Evolutionary conservation across 2,113 vertebrate species (phyloP), one percentile per base, ranked within the genome.

Genomic region (Pseudorhombus dupliciocellatus): DNA sequence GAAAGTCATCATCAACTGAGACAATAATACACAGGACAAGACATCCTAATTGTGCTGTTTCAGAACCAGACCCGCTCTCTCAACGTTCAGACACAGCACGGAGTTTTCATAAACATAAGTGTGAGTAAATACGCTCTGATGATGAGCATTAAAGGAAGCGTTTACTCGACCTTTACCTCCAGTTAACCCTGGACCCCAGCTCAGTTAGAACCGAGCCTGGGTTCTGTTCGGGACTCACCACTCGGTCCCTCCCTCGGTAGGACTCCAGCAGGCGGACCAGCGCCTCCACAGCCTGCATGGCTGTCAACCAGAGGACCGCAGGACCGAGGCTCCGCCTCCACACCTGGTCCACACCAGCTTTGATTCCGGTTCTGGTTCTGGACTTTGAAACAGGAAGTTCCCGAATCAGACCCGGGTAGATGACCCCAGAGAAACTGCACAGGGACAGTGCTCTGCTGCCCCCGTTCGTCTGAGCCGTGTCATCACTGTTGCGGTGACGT

Each of bases 201-300:
- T 46, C n/a, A n/a, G n/a, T n/a, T n/a, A n/a, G n/a, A n/a, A n/a
- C n/a, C n/a, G n/a, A n/a, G n/a, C n/a, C n/a, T n/a, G 10, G 34
- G 34, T 37, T 10, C 34, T 10, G 34, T 37, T 16, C 1, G 21
- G 2, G 52, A 93, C 96, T 96, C 88, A 97, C 96, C 89, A 94
- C 88, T 87, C 96, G 95, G 82, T 98, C 97, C 52, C 97, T 94
- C 18, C 95, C 96, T 79, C 97, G 91, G 88, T 97, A 94, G 0
- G 95, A 94, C 87, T 99, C 97, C 76, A 98, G 84, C 21, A 89
- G 63, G 0, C 89, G 81, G 3, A 94, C 92, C 22, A 96, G 73
- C 5, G 85, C 75, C 61, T 88, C 20, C 69, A 97, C 22, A 73
- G 84, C 53, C 88, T 92, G 94, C 95, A 96, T 96, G 77, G 77